Conservation (phyloP, 2,113 vertebrate genomes). For the Percina caprodes region DNA sequence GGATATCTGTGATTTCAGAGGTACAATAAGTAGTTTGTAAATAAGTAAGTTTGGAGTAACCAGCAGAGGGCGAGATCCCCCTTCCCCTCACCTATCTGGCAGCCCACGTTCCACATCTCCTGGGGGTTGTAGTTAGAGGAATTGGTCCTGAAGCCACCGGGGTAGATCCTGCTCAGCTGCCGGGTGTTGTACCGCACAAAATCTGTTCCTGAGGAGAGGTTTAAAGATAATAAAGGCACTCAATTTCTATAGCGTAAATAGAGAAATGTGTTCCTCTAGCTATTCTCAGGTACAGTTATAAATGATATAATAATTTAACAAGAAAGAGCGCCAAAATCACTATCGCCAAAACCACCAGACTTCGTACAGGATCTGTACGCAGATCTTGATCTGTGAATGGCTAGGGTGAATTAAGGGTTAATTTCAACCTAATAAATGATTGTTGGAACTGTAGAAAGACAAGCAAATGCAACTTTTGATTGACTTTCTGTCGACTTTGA, state of each 20-base stretch:
- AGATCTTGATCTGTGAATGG: no score
- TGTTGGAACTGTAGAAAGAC: no score
- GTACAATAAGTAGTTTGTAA: not conserved
- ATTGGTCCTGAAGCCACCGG: slow-evolving; percentile 91
- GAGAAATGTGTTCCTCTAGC: not conserved
- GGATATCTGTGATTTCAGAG: not conserved
- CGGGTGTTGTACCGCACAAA: slow-evolving; percentile 91
- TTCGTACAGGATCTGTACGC: no score
- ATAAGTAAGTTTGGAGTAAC: not conserved
- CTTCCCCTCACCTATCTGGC: slow-evolving; percentile 90
- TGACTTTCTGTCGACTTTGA: no score
- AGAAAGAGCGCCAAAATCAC: no score
- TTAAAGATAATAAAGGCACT: not conserved
- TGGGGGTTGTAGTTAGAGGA: slow-evolving; percentile 96
- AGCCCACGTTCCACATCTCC: slow-evolving; percentile 94
- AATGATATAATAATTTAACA: not conserved
- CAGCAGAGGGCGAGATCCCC: slow-evolving; percentile 3
- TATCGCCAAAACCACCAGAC: no score
- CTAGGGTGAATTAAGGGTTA: no score
- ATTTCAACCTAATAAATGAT: no score
- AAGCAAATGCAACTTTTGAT: no score
- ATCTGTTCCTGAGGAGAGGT: slow-evolving; percentile 72
- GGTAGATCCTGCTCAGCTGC: slow-evolving; percentile 93
- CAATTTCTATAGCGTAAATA: not conserved
- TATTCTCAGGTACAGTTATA: not conserved